Evolutionary conservation across 2,888 invertebrate species (phyloP).

Genomic region (Frankliniella intonsa): DNA sequence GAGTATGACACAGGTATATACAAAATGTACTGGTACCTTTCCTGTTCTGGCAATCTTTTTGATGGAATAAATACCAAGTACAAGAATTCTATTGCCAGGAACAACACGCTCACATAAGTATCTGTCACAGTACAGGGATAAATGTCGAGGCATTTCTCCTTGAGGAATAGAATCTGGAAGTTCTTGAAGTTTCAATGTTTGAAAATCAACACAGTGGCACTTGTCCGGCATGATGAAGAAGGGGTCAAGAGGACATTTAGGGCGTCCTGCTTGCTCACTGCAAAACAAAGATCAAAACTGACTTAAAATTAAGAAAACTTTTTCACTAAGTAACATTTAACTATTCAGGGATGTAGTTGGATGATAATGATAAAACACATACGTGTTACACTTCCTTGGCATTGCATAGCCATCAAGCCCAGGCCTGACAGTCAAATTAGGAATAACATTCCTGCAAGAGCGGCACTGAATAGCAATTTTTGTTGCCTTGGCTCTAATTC

Average conservation of each 20-base stretch:
- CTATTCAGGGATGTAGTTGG: neutral
- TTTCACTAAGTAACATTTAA: neutral
- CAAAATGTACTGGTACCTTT: slow-evolving; percentile 46
- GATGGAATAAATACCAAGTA: slow-evolving; percentile 94
- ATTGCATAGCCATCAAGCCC: slow-evolving; percentile 94
- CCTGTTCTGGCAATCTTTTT: slow-evolving; percentile 71
- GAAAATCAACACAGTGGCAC: slow-evolving; percentile 96
- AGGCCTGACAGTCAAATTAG: slow-evolving; percentile 85
- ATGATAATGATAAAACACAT: slow-evolving; percentile 46
- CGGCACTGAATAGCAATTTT: slow-evolving; percentile 93
- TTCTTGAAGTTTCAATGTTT: slow-evolving; percentile 96
- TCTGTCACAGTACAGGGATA: slow-evolving; percentile 91
- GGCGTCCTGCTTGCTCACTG: slow-evolving; percentile 87
- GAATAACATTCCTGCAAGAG: slow-evolving; percentile 82
- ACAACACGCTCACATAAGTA: slow-evolving; percentile 90
- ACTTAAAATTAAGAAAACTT: slow-evolving; percentile 4
- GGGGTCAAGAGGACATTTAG: slow-evolving; percentile 94
- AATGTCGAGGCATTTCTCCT: slow-evolving; percentile 95
- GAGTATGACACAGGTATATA: slow-evolving; percentile 8
- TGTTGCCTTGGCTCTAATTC: slow-evolving; percentile 92
- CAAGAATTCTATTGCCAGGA: slow-evolving; percentile 89
- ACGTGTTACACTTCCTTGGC: slow-evolving; percentile 92
- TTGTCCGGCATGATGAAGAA: slow-evolving; percentile 98
- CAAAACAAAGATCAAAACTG: slow-evolving; percentile 39
- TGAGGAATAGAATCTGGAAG: slow-evolving; percentile 90